Conservation (phyloP, 2,888 invertebrate genomes). For the Leptogaster cylindrica region DNA sequence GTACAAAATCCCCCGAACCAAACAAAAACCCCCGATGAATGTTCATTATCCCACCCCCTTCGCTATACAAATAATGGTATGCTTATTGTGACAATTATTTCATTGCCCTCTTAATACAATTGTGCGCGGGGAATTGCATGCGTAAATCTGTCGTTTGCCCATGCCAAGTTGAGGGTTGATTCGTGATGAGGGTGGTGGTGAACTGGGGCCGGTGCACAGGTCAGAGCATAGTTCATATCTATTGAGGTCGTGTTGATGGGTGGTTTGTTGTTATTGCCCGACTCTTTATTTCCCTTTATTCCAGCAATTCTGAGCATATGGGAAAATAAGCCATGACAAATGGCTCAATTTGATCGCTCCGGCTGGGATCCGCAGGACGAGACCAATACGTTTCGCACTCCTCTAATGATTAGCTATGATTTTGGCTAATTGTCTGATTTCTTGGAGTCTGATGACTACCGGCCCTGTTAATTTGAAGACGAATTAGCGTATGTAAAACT, state of each 20-base stretch:
- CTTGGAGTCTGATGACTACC: too few relatives aligned
- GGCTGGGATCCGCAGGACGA: constrained; percentile 2
- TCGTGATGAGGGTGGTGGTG: constrained; percentile 30
- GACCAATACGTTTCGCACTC: constrained; percentile 7
- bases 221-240: constrained; percentile 23
- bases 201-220: constrained; percentile 4
- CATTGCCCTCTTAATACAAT: constrained; percentile 52
- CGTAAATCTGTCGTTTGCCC: not conserved
- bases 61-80: constrained; percentile 57
- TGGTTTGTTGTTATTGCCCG: constrained; percentile 58
- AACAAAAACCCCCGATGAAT: not conserved
- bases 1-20: constrained; percentile 4
- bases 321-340: constrained; percentile 63
- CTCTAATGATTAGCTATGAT: constrained; percentile 20
- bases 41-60: constrained; percentile 4
- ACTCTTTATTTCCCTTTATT: constrained; percentile 40
- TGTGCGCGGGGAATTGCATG: constrained; percentile 29
- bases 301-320: constrained; percentile 56
- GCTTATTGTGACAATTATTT: constrained; percentile 64
- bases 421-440: constrained; percentile 1
- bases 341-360: constrained; percentile 59
- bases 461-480: too few relatives aligned
- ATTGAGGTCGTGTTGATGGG: constrained; percentile 55
- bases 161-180: constrained; percentile 13
- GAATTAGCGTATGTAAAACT: too few relatives aligned